Percentiles rank a stretch among this genome's conserved stretches.
These are phyloP conservation scores for Coleophora deauratella DNA, from an alignment of 2,888 invertebrate species.

Conservation along the genomic window DNA sequence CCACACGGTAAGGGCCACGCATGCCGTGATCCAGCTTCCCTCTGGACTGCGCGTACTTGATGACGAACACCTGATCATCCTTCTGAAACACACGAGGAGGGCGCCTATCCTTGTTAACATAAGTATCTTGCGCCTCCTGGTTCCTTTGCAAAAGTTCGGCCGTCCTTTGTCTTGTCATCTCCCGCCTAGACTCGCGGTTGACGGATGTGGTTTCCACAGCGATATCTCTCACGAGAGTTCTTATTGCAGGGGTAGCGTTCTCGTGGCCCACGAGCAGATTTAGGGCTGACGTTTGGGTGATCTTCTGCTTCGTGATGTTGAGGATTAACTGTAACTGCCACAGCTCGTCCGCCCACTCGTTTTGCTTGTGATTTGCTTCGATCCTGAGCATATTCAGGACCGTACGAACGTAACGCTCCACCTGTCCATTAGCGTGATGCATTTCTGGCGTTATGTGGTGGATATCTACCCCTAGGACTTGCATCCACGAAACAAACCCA, in stretches of 20 bases:
- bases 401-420: slow-evolving; percentile 14
- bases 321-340: slow-evolving; percentile 8
- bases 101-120: slow-evolving; percentile 1
- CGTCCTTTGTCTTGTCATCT: neutral
- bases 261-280: slow-evolving; percentile 15
- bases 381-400: slow-evolving; percentile 14
- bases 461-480: slow-evolving; percentile 5
- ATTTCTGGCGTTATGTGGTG: slow-evolving; percentile 18
- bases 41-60: neutral
- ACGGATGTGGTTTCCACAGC: slow-evolving; percentile 2
- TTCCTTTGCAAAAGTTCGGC: neutral
- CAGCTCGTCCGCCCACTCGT: neutral
- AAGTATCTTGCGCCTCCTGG: neutral
- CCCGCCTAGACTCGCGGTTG: neutral
- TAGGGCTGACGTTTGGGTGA: slow-evolving; percentile 13
- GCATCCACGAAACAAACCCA: slow-evolving; percentile 1
- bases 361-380: neutral
- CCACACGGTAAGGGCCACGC: slow-evolving; percentile 1
- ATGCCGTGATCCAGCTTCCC: slow-evolving; percentile 1
- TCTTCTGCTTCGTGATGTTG: slow-evolving; percentile 15
- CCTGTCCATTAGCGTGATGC: slow-evolving; percentile 20
- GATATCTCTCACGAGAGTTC: slow-evolving; percentile 12
- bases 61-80: neutral
- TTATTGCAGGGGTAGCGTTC: slow-evolving; percentile 12
- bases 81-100: neutral